Base-by-base conservation (phyloP, 2,888 invertebrate species). In the Perithous albicinctus region DNA sequence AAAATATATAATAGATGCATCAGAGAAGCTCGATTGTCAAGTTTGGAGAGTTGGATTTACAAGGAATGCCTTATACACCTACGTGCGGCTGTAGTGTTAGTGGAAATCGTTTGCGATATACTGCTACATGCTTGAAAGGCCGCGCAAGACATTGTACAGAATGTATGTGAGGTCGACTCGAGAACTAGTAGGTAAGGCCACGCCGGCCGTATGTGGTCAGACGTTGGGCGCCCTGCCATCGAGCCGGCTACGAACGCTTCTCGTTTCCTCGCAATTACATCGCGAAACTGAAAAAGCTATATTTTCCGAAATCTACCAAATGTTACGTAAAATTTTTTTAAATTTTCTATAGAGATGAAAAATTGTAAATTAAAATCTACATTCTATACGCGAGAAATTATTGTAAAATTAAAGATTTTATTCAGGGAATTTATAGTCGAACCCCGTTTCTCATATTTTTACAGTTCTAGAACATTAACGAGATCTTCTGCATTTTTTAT, bases 191-290 rank as follows among this genome's bases (percentile, higher is more conserved):
- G 29, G 29, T 29, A 46, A 64, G n/a, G 20, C 43, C 64, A 43
- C 43, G 64, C 64, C n/a, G 64, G 29, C 43, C 43, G 43, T 29
- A 26, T 43, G 64, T 64, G 43, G 29, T 64, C 43, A 38, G 51
- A 69, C 51, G 32, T 35, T 20, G 67, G 35, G 29, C 29, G 29
- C 29, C n/a, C 29, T 29, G 29, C 3, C 29, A 29, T 29, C 29
- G 29, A 29, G 29, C 67, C 67, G 67, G 67, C 23, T 54, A 32
- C 48, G 67, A 38, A 12, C 15, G 20, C 10, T 54, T 18, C 23
- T 18, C 23, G 35, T 51, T 51, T 26, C 18, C 20, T 38, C 67
- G 35, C 12, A 23, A 54, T 20, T 38, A 15, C 51, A 59, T 32
- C 8, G 6, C 35, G 7, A 38, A 15, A 35, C 48, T 43, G 7